Evolutionary conservation across 2,113 vertebrate species (phyloP).

Genomic region (Strigops habroptila): DNA sequence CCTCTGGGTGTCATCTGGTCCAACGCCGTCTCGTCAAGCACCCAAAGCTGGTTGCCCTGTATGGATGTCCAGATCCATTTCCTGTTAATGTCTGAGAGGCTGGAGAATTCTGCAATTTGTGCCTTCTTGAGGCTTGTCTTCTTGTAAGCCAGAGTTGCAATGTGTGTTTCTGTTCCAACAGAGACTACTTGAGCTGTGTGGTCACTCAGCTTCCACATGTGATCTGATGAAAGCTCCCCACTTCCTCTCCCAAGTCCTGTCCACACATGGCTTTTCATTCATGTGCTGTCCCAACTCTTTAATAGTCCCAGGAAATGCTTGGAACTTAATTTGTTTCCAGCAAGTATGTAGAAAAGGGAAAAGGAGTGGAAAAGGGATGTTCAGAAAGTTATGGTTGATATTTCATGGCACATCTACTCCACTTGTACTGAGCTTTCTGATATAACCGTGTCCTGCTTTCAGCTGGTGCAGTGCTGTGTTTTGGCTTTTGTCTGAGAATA

Average conservation of each 20-base stretch:
- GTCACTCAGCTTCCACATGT: neutral
- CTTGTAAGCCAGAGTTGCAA: neutral
- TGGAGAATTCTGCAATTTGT: neutral
- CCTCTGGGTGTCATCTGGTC: neutral
- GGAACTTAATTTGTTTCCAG: neutral
- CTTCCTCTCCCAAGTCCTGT: neutral
- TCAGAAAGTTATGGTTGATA: neutral
- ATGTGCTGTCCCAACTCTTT: neutral
- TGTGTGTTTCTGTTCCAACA: neutral
- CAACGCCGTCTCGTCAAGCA: fast-evolving
- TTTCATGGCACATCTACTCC: neutral
- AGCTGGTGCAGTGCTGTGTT: neutral
- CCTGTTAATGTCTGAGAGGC: neutral
- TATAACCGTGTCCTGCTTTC: neutral
- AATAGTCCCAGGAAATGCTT: neutral
- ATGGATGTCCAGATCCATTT: neutral
- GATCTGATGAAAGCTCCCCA: neutral
- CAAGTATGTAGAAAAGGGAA: neutral
- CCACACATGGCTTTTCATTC: neutral
- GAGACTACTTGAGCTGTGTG: neutral
- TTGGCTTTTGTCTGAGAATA: neutral
- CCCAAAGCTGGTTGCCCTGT: neutral
- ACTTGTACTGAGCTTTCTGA: neutral
- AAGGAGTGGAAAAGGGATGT: neutral
- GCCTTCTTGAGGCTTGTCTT: neutral